Base-by-base conservation (phyloP, 2,113 vertebrate genomes). In the Microtus oregoni region DNA sequence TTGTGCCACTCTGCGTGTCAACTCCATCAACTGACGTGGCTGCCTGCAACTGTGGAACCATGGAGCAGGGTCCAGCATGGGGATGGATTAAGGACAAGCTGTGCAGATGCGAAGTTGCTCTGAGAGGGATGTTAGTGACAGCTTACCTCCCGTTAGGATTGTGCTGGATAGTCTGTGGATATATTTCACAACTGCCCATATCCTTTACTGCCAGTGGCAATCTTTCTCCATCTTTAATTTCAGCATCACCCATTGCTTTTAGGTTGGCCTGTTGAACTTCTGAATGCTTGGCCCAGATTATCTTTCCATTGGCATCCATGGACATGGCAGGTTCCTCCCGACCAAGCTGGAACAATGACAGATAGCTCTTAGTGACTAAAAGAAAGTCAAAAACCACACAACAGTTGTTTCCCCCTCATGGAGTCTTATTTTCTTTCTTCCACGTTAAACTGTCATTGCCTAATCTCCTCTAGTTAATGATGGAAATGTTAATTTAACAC, bases 171-270 rank as follows among this genome's bases (percentile, higher is more conserved):
- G 99, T 99, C 98, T 99, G 99, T 86, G 99, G 99, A 97, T 99
- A 99, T 97, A 99, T 99, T 98, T 99, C 99, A 98, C 99, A 99
- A 98, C 99, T 99, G 92, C 99, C 99, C 99, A 99, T 99, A 94
- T 99, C 99, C 98, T 99, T 99, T 28, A 99, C 99, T 85, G 99
- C 99, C 97, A 99, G 97, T 0, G 99, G 99, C 86, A 99, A 97
- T 96, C 99, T 99, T 97, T 99, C 99, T 86, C 99, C 99, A 19
- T 99, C 99, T 98, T 99, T 99, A 97, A 99, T 99, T 98, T 99
- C 99, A 4, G 99, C 97, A 95, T 99, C 99, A 10, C 99, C 99
- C 99, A 99, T 99, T n/a, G 99, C 99, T 98, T 99, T 99, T 92
- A 99, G 98, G 97, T 99, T 99, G 73, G 99, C 99, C 98, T 99